Percentiles rank a stretch among this genome's conserved stretches.
Evolutionary conservation across 2,888 invertebrate genomes (phyloP).

Genomic region (Thereva nobilitata): DNA sequence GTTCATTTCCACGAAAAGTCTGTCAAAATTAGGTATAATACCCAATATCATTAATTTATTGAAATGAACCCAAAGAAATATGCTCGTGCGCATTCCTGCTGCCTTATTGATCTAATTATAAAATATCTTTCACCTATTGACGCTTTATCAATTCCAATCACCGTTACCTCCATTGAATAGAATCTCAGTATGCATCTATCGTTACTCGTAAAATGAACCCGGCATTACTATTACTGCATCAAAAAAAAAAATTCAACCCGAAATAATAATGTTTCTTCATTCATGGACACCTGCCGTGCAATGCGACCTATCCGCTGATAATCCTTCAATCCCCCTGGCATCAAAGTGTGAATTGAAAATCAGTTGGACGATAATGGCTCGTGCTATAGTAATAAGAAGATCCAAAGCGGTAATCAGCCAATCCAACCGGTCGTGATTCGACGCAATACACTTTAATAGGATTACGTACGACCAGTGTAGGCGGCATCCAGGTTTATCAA

Average conservation of each 20-base stretch:
- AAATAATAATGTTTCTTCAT: constrained; percentile 2
- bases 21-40: no score
- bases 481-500: no score
- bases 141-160: no score
- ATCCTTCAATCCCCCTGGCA: constrained; percentile 16
- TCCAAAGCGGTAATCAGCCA: not conserved
- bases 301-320: constrained; percentile 22
- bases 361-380: constrained; percentile 15
- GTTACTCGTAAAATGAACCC: not conserved
- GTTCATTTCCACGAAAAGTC: no score
- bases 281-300: constrained; percentile 16
- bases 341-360: constrained; percentile 2
- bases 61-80: no score
- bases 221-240: not conserved
- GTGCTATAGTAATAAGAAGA: constrained; percentile 15
- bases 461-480: constrained; percentile 6
- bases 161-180: no score
- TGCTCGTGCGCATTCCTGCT: no score
- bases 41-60: no score
- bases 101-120: no score
- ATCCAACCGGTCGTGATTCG: constrained; percentile 22
- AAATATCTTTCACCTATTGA: no score
- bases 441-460: not conserved
- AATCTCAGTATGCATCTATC: no score
- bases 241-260: not conserved